Evolutionary conservation across 2,113 vertebrate genomes (phyloP).

Genomic region (Artemisiospiza belli): DNA sequence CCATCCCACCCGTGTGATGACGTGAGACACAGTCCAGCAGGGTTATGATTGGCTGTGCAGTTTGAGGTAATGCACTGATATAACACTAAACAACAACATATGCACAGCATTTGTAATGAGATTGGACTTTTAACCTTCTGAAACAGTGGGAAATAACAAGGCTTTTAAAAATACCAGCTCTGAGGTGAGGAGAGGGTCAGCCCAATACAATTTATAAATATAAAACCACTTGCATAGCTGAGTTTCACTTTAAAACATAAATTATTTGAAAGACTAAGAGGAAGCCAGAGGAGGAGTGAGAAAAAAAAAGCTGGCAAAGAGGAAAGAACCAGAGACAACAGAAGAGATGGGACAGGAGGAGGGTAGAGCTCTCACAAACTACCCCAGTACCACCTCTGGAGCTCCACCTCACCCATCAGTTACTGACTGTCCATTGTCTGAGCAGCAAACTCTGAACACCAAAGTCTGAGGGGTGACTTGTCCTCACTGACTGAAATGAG

Average conservation of each 20-base stretch:
- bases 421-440: not conserved
- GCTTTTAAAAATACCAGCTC: constrained; percentile 69
- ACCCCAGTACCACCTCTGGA: not conserved
- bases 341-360: not conserved
- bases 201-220: constrained; percentile 44
- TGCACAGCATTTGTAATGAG: constrained; percentile 43
- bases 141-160: constrained; percentile 35
- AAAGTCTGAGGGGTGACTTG: not conserved
- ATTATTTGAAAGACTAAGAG: not conserved
- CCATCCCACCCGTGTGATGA: not conserved
- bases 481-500: not conserved
- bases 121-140: constrained; percentile 67
- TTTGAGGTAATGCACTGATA: constrained; percentile 8
- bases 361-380: not conserved
- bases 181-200: constrained; percentile 64
- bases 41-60: not conserved
- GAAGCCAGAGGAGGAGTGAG: constrained; percentile 2
- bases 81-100: constrained; percentile 61
- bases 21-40: not conserved
- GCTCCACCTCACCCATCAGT: not conserved
- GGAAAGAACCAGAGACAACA: not conserved
- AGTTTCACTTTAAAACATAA: constrained; percentile 24
- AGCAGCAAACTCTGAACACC: not conserved
- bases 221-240: constrained; percentile 32
- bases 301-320: not conserved